Evolutionary conservation across 2,113 vertebrate species (phyloP).

Genomic region (Rhabdornis inornatus): DNA sequence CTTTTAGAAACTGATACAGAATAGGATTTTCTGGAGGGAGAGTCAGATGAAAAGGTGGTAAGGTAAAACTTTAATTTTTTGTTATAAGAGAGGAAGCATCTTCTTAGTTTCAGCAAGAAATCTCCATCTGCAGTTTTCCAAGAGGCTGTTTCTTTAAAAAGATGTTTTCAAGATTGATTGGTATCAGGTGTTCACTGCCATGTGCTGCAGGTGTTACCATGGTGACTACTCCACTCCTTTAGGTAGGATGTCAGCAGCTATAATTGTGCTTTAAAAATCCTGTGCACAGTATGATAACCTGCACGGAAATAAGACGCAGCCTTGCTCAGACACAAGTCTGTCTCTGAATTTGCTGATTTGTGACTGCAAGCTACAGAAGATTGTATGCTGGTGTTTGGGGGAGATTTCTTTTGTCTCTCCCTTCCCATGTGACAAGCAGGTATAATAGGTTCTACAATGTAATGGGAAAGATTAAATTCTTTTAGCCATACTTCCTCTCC

Average conservation of each 20-base stretch:
- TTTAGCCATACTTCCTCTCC: background rate
- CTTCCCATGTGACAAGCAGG: background rate
- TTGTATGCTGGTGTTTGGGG: background rate
- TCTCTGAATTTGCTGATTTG: background rate
- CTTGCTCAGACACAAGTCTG: background rate
- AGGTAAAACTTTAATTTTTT: background rate
- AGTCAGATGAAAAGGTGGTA: background rate
- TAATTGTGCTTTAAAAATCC: slow-evolving; percentile 12
- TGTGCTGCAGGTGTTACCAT: slow-evolving; percentile 28
- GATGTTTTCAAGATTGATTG: slow-evolving; percentile 33
- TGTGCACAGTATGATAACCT: background rate
- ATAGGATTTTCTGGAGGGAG: background rate
- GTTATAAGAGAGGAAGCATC: background rate
- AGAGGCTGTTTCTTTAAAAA: slow-evolving; percentile 4
- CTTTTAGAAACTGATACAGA: background rate
- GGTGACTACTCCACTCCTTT: slow-evolving; percentile 37
- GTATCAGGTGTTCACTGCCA: slow-evolving; percentile 7
- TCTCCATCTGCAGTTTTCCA: background rate
- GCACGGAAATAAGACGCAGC: background rate
- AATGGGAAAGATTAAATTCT: background rate
- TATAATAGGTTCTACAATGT: background rate
- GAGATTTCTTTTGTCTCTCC: background rate
- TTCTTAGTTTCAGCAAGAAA: background rate
- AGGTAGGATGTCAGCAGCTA: background rate
- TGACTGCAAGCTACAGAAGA: background rate